These are phyloP conservation scores for Hecatera dysodea DNA, from an alignment of 2,888 invertebrate genomes.

Conservation along the genomic window DNA sequence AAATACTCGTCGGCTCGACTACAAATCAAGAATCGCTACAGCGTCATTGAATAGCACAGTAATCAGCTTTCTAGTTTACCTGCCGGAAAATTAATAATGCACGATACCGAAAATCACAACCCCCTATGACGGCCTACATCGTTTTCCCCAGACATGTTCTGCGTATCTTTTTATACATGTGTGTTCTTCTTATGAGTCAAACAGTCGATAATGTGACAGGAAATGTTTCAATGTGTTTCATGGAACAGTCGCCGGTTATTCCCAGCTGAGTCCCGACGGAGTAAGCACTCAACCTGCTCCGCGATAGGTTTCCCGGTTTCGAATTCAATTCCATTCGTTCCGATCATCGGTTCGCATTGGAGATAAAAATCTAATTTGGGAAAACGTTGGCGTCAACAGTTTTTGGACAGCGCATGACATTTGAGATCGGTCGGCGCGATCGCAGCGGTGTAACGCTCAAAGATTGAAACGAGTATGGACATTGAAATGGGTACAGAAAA, in stretches of 20 bases:
- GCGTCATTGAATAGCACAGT: not conserved
- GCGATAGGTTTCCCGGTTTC: constrained; percentile 71
- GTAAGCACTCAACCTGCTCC: constrained; percentile 67
- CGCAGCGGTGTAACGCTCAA: constrained; percentile 56
- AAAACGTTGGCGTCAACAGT: constrained; percentile 76
- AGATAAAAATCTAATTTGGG: constrained; percentile 80
- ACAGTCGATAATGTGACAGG: constrained; percentile 77
- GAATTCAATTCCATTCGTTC: constrained; percentile 80
- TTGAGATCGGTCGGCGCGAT: constrained; percentile 69
- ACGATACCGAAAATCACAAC: constrained; percentile 39
- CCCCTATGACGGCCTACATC: constrained; percentile 24
- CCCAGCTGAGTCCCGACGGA: constrained; percentile 70
- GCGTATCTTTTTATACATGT: constrained; percentile 39
- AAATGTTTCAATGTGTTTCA: constrained; percentile 77
- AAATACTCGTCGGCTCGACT: not conserved
- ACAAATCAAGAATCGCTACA: constrained; percentile 15
- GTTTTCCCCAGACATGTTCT: constrained; percentile 53
- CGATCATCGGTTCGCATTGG: constrained; percentile 78
- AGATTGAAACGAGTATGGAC: constrained; percentile 67
- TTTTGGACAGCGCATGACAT: constrained; percentile 76
- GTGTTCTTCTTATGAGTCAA: constrained; percentile 63
- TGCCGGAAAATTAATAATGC: constrained; percentile 59
- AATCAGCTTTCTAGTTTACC: constrained; percentile 20
- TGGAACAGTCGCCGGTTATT: constrained; percentile 71
- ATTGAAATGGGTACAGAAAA: constrained; percentile 68